A percentile compares a stretch with the other conserved stretches of the same genome.
phyloP scores from a whole-genome alignment of 2,888 invertebrate species.

The Netelia melanura region DNA sequence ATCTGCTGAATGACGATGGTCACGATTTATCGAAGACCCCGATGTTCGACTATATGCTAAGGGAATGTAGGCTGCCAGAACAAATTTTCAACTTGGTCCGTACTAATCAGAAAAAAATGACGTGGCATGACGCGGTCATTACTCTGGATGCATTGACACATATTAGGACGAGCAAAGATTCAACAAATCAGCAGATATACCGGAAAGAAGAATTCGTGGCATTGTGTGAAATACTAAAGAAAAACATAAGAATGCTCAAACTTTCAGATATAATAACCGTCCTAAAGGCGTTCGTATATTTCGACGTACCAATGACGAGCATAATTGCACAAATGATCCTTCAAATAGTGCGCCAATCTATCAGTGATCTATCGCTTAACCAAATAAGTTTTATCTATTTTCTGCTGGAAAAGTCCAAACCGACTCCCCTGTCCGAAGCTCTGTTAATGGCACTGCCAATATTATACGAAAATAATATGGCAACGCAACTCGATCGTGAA shows the following conservation, averaged over 20 bases:
- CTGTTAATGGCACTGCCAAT: conserved; percentile 89
- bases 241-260: conserved; percentile 86
- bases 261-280: conserved; percentile 87
- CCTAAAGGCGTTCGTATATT: conserved; percentile 87
- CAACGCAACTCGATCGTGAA: conserved; percentile 86
- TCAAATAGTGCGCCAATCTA: conserved; percentile 87
- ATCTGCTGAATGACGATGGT: not conserved
- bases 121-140: conserved; percentile 86
- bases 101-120: conserved; percentile 85
- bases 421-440: conserved; percentile 88
- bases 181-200: conserved; percentile 40
- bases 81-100: conserved; percentile 85
- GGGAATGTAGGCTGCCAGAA: not conserved
- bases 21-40: not conserved
- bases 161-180: conserved; percentile 86
- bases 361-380: conserved; percentile 87
- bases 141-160: conserved; percentile 87
- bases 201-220: conserved; percentile 60
- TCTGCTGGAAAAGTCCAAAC: conserved; percentile 86
- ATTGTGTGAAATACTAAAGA: conserved; percentile 79
- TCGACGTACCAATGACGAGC: conserved; percentile 87
- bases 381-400: conserved; percentile 89
- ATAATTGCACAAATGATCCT: conserved; percentile 88
- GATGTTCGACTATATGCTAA: not conserved
- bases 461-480: conserved; percentile 88